Percentiles rank a stretch among this genome's conserved stretches.
Conservation (phyloP, 2,888 invertebrate genomes). For the Heliconius hortense region DNA sequence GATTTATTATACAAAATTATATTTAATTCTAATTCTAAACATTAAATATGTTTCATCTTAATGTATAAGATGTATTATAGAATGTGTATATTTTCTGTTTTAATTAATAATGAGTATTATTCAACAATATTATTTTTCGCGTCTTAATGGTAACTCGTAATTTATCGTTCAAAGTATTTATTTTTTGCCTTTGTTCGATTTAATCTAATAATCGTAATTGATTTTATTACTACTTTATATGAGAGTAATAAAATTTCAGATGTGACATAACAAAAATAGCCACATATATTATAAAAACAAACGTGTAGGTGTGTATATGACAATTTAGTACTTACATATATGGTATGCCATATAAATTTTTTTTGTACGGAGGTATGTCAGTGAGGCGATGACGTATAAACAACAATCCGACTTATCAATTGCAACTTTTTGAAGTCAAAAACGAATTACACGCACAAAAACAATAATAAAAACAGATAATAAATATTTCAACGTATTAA, state of each 20-base stretch:
- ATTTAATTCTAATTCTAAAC: neutral
- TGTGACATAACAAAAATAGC: constrained; percentile 3
- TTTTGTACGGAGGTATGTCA: constrained; percentile 13
- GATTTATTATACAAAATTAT: neutral
- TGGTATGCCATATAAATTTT: neutral
- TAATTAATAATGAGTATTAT: neutral
- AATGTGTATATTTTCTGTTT: neutral
- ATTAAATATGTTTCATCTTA: neutral
- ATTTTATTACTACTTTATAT: neutral
- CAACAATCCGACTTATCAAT: neutral
- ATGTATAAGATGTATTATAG: neutral
- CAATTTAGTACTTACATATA: neutral
- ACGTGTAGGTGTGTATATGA: constrained; percentile 9
- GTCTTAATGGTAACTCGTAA: neutral
- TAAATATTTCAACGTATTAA: constrained; percentile 41
- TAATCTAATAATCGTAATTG: constrained; percentile 8
- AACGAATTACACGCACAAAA: neutral
- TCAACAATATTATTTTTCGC: neutral
- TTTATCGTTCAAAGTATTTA: neutral
- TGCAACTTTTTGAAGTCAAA: neutral
- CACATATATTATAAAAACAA: neutral
- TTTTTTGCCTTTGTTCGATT: constrained; percentile 1
- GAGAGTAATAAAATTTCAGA: constrained; percentile 6
- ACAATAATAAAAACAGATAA: neutral
- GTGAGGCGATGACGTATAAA: constrained; percentile 8